These are phyloP conservation scores for Circaetus cinerascens DNA, from an alignment of 2,113 vertebrate species.

Conservation along the genomic window DNA sequence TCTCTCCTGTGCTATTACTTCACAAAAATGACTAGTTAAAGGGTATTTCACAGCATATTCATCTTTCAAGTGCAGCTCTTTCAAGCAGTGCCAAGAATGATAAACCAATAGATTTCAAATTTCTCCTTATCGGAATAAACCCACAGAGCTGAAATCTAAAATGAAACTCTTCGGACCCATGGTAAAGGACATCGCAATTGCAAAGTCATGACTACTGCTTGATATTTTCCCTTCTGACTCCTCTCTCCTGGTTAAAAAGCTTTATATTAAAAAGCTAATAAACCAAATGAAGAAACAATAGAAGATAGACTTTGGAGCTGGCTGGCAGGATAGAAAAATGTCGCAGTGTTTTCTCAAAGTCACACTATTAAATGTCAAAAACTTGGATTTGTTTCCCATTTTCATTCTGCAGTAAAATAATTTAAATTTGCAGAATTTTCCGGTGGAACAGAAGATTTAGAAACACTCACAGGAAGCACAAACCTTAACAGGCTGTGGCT, in stretches of 20 bases:
- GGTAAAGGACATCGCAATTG: not conserved
- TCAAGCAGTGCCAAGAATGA: constrained; percentile 35
- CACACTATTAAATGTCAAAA: not conserved
- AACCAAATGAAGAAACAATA: not conserved
- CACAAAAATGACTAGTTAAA: constrained; percentile 11
- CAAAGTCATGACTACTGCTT: not conserved
- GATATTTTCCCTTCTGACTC: not conserved
- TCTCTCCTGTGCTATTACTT: constrained; percentile 11
- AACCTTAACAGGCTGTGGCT: not conserved
- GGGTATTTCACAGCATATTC: constrained; percentile 33
- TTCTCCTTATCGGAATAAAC: not conserved
- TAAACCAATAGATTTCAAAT: constrained; percentile 25
- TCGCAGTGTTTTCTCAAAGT: not conserved
- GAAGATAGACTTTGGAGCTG: not conserved
- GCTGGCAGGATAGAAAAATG: not conserved
- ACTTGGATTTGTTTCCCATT: not conserved
- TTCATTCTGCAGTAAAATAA: not conserved
- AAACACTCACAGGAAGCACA: not conserved
- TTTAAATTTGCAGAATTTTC: not conserved
- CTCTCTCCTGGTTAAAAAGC: not conserved
- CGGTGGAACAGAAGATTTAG: not conserved
- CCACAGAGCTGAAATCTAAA: constrained; percentile 8
- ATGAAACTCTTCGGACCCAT: not conserved
- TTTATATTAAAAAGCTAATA: not conserved
- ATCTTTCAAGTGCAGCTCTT: constrained; percentile 34